phyloP scores from a whole-genome alignment of 2,888 invertebrate genomes.

The Drosophila formosana region DNA sequence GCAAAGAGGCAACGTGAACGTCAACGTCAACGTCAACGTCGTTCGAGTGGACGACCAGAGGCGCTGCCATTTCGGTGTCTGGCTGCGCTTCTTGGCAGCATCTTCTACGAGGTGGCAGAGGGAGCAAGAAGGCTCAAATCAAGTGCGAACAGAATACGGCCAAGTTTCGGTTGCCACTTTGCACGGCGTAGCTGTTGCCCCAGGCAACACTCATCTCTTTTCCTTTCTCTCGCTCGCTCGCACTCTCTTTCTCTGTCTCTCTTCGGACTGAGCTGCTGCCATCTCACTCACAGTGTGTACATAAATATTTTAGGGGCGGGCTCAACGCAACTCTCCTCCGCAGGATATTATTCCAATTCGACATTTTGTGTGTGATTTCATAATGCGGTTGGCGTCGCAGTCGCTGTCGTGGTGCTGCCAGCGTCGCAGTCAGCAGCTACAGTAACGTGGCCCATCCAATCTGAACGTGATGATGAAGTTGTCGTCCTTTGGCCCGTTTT shows the following conservation, averaged over 20 bases:
- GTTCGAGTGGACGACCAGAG: slow-evolving; percentile 66
- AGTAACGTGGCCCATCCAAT: slow-evolving; percentile 59
- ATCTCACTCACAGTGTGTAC: slow-evolving; percentile 46
- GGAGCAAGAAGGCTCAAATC: slow-evolving; percentile 44
- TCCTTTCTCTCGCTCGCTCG: slow-evolving; percentile 1
- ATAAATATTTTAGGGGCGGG: slow-evolving; percentile 84
- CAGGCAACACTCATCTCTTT: slow-evolving; percentile 40
- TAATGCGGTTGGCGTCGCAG: slow-evolving; percentile 65
- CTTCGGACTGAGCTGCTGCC: slow-evolving; percentile 1
- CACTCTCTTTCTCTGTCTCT: slow-evolving; percentile 3
- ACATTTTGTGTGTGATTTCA: slow-evolving; percentile 83
- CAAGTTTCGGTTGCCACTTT: slow-evolving; percentile 71
- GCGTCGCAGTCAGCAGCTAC: slow-evolving; percentile 36
- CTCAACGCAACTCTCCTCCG: slow-evolving; percentile 58
- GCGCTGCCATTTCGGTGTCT: slow-evolving; percentile 81
- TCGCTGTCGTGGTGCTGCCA: slow-evolving; percentile 15
- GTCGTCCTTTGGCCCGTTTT: slow-evolving; percentile 70
- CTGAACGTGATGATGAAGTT: slow-evolving; percentile 72
- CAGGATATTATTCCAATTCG: slow-evolving; percentile 80
- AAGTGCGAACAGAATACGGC: slow-evolving; percentile 76
- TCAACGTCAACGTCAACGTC: slow-evolving; percentile 40
- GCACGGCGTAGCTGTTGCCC: slow-evolving; percentile 39
- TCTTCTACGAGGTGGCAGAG: neutral
- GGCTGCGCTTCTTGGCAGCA: slow-evolving; percentile 50
- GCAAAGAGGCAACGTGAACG: slow-evolving; percentile 74